phyloP scores from a whole-genome alignment of 2,113 vertebrate species.

The Ceyx cyanopectus region DNA sequence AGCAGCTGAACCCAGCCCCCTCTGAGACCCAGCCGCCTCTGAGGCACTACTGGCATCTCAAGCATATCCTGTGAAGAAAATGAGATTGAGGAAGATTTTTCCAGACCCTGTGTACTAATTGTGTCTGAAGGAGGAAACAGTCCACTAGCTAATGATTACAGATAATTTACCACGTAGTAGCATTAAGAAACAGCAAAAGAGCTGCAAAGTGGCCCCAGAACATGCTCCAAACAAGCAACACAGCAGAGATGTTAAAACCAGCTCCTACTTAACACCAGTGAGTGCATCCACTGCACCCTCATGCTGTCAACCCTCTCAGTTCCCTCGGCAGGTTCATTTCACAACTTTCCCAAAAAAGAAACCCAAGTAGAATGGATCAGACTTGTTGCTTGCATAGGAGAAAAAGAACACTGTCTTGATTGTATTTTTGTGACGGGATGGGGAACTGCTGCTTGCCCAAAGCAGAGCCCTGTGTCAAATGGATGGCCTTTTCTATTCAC shows the following conservation, averaged over 20 bases:
- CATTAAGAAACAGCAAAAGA: not conserved
- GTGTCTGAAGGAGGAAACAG: constrained; percentile 54
- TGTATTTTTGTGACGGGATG: not conserved
- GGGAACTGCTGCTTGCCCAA: not conserved
- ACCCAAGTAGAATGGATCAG: not conserved
- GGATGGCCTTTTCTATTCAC: not conserved
- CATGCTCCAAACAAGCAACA: not conserved
- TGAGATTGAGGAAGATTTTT: constrained; percentile 48
- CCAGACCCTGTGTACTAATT: constrained; percentile 53
- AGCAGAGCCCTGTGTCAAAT: accelerated
- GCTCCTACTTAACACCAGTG: not conserved
- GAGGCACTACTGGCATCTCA: not conserved
- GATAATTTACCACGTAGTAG: constrained; percentile 7
- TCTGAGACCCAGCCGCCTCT: not conserved
- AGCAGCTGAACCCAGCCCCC: not conserved
- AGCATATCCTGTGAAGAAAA: constrained; percentile 48
- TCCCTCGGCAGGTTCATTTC: not conserved
- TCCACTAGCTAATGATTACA: constrained; percentile 43
- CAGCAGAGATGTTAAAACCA: not conserved
- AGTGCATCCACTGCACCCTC: not conserved
- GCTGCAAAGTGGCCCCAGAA: constrained; percentile 6
- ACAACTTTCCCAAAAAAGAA: not conserved
- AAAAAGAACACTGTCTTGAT: not conserved
- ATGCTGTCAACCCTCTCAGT: not conserved
- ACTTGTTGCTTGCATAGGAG: not conserved